A percentile compares a stretch with the other conserved stretches of the same genome.
Evolutionary conservation across 2,888 invertebrate species (phyloP).

Genomic region (Aphelenchoides bicaudatus): DNA sequence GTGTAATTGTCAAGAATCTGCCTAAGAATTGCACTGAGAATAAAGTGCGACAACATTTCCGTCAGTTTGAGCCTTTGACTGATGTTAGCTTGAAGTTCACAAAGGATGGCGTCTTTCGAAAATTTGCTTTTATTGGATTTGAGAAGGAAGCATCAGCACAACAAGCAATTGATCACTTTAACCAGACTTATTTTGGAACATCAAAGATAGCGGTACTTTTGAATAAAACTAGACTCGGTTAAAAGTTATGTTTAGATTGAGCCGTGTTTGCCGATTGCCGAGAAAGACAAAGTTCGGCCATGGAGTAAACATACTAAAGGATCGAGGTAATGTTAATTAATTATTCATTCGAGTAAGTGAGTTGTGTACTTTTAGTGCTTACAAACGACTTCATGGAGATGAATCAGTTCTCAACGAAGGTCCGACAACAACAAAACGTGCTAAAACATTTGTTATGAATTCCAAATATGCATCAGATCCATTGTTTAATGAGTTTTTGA

Average conservation of each 20-base stretch:
- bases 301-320: conserved; percentile 88
- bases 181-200: conserved; percentile 80
- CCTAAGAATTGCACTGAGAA: conserved; percentile 47
- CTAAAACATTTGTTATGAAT: conserved; percentile 14
- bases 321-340: conserved; percentile 67
- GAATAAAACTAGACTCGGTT: neutral
- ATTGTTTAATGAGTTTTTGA: conserved; percentile 81
- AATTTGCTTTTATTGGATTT: conserved; percentile 89
- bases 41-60: conserved; percentile 40
- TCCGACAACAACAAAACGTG: conserved; percentile 16
- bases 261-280: conserved; percentile 63
- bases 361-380: no score
- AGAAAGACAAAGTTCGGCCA: conserved; percentile 73
- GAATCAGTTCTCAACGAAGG: conserved; percentile 11
- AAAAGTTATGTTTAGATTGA: conserved; percentile 66
- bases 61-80: conserved; percentile 67
- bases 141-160: conserved; percentile 76
- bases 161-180: conserved; percentile 74
- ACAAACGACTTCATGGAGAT: conserved; percentile 34
- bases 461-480: conserved; percentile 70
- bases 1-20: conserved; percentile 54
- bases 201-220: conserved; percentile 70
- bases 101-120: conserved; percentile 80
- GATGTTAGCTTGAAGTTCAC: conserved; percentile 90
- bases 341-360: no score